phyloP scores from a whole-genome alignment of 1,140 invertebrate genomes.

The Episyrphus balteatus region DNA sequence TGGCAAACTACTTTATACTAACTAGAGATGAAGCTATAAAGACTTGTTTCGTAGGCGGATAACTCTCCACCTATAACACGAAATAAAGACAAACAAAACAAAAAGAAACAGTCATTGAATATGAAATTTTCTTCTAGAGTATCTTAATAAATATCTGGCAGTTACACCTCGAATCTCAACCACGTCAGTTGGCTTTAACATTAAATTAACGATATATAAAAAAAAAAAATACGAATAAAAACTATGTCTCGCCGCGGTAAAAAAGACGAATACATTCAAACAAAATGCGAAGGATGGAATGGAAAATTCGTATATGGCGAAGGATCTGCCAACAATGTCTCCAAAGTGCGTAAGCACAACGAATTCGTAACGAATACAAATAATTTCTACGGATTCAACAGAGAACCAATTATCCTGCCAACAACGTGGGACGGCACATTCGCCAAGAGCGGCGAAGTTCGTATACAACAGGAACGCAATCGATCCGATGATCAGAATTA shows the following conservation, averaged over 20 bases:
- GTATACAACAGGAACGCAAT: constrained; percentile 25
- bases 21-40: too few species aligned
- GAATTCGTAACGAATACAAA: constrained; percentile 30
- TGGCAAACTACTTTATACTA: too few species aligned
- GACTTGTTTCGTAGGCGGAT: too few species aligned
- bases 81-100: too few species aligned
- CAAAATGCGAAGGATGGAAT: constrained; percentile 36
- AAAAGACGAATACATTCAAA: constrained; percentile 33
- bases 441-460: constrained; percentile 21
- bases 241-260: constrained; percentile 4
- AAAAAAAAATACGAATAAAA: neutral
- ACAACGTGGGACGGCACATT: constrained; percentile 33
- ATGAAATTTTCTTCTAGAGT: too few species aligned
- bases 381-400: constrained; percentile 30
- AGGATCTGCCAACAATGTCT: constrained; percentile 28
- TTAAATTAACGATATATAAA: too few species aligned
- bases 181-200: too few species aligned
- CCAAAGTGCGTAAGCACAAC: constrained; percentile 29
- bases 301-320: constrained; percentile 29
- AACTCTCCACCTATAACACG: too few species aligned
- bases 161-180: too few species aligned
- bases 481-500: constrained; percentile 29
- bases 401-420: constrained; percentile 29
- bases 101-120: too few species aligned
- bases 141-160: too few species aligned